A percentile compares a stretch with the other conserved stretches of the same genome.
Conservation (phyloP, 2,113 vertebrate species). For the Odocoileus hemionus region DNA sequence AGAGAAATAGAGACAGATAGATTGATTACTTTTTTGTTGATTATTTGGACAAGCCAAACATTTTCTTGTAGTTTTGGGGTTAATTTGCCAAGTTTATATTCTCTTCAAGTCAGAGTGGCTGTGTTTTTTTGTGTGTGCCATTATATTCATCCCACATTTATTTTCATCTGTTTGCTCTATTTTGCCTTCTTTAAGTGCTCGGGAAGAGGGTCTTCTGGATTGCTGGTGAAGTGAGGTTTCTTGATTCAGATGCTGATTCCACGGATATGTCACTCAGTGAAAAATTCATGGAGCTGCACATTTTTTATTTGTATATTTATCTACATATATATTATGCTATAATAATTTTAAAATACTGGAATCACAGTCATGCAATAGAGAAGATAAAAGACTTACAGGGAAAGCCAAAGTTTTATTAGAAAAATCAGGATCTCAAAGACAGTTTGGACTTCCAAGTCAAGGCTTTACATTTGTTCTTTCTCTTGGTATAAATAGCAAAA, state of each 20-base stretch:
- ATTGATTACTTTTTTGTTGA: too few species aligned
- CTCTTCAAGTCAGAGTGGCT: neutral
- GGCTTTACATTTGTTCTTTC: neutral
- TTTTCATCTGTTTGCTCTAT: neutral
- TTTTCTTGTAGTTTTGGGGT: neutral
- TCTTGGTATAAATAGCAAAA: neutral
- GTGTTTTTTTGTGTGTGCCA: neutral
- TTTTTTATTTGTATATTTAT: neutral
- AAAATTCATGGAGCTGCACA: too few species aligned
- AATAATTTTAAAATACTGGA: neutral
- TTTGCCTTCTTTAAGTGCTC: neutral
- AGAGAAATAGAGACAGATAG: neutral
- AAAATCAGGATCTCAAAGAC: neutral
- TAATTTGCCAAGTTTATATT: neutral
- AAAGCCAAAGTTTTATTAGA: neutral
- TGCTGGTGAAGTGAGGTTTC: neutral
- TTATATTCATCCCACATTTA: rapidly evolving
- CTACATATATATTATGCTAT: neutral
- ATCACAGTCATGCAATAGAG: neutral
- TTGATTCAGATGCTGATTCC: neutral
- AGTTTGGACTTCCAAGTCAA: neutral
- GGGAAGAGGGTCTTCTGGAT: neutral
- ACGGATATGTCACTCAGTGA: neutral
- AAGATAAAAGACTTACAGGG: neutral
- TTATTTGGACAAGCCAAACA: neutral